A percentile compares a stretch with the other conserved stretches of the same genome.
These are phyloP conservation scores for Criorhina ranunculi DNA, from an alignment of 2,888 invertebrate genomes.

Conservation along the genomic window DNA sequence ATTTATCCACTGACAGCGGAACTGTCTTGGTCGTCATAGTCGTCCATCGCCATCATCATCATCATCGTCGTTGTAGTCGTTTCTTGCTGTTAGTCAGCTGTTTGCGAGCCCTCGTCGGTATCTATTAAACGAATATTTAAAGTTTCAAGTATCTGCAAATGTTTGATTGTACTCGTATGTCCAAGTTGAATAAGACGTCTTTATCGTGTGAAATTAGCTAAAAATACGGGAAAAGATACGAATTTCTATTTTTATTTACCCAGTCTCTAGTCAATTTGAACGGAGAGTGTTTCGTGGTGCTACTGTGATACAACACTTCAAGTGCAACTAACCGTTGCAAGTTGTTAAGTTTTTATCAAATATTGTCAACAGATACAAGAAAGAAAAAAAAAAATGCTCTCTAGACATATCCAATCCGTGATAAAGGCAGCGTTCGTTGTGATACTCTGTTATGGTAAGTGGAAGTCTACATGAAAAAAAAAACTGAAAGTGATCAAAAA, in stretches of 20 bases:
- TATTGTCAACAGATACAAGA: slow-evolving; percentile 10
- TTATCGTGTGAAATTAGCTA: slow-evolving; percentile 30
- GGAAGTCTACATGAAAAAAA: neutral
- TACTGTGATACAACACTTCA: slow-evolving; percentile 32
- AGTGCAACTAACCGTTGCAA: slow-evolving; percentile 59
- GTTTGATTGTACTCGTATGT: slow-evolving; percentile 37
- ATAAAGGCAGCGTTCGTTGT: slow-evolving; percentile 50
- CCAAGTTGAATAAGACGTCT: slow-evolving; percentile 36
- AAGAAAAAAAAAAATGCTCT: slow-evolving; percentile 42
- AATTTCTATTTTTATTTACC: slow-evolving; percentile 21
- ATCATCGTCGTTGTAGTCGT: neutral
- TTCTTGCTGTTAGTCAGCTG: slow-evolving; percentile 31
- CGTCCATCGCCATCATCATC: slow-evolving; percentile 27
- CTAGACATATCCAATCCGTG: slow-evolving; percentile 39
- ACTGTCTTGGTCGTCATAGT: slow-evolving; percentile 62
- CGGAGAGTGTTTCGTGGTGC: neutral
- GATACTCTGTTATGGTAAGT: slow-evolving; percentile 66
- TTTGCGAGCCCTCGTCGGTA: slow-evolving; percentile 21
- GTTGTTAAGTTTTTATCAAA: slow-evolving; percentile 38
- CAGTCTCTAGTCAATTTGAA: slow-evolving; percentile 15
- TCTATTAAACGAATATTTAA: slow-evolving; percentile 8
- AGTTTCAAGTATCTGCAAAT: slow-evolving; percentile 36
- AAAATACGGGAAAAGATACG: slow-evolving; percentile 34
- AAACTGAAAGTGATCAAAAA: slow-evolving; percentile 38
- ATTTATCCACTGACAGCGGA: slow-evolving; percentile 70